These are phyloP conservation scores for Potorous gilbertii DNA, from an alignment of 2,797 vertebrate species.

Conservation along the genomic window DNA sequence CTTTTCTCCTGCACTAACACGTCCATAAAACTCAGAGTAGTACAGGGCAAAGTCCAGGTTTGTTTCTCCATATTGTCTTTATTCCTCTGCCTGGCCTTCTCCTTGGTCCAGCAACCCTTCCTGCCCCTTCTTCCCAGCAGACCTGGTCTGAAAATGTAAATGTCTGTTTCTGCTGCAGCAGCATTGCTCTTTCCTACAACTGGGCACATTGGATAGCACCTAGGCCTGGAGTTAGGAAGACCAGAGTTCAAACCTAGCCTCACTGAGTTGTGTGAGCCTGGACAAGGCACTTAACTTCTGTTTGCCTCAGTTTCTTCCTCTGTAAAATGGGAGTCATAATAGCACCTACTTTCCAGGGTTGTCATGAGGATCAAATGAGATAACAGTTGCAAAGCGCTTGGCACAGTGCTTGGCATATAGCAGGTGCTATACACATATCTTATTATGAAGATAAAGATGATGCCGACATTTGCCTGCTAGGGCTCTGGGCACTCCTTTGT, in stretches of 20 bases:
- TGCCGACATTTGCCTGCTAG: neutral
- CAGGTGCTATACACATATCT: neutral
- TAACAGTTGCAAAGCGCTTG: neutral
- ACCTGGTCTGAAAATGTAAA: neutral
- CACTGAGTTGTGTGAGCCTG: neutral
- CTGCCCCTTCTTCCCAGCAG: neutral
- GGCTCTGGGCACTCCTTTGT: neutral
- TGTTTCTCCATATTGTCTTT: neutral
- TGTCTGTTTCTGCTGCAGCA: neutral
- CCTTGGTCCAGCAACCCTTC: neutral
- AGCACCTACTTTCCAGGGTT: neutral
- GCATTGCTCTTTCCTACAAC: neutral
- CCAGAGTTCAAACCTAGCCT: neutral
- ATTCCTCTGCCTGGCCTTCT: neutral
- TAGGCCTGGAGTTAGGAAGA: neutral
- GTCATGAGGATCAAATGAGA: neutral
- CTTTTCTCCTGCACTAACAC: neutral
- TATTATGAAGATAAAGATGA: neutral
- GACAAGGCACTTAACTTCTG: neutral
- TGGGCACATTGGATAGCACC: neutral
- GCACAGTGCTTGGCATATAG: neutral
- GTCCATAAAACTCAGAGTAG: neutral
- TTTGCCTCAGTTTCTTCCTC: neutral
- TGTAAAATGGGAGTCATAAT: neutral
- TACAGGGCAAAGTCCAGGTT: neutral